Evolutionary conservation across 2,888 invertebrate genomes (phyloP), one percentile per base, ranked within the genome.

Genomic region (Lycocerus yunnanus): DNA sequence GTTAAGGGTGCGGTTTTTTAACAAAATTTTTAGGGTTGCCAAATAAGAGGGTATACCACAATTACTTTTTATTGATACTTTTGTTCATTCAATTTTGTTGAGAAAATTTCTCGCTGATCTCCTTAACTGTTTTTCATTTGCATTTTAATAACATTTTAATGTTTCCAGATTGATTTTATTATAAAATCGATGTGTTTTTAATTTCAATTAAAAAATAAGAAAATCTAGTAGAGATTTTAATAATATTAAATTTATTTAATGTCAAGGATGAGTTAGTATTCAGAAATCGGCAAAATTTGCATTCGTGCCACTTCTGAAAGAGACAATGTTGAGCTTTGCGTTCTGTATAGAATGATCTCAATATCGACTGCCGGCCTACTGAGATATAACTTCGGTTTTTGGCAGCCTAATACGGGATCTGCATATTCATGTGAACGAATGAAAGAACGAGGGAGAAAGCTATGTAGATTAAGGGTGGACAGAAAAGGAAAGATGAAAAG

Each of bases 341-440:
- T 70, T 75, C 76, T 73, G 73, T 73, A 76, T 74, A 74, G 74
- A 76, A 79, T 78, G 78, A 79, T 82, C 82, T 82, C 83, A 82
- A 83, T 83, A 83, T 83, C 83, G 83, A 82, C 81, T 82, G 81
- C 78, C 80, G 78, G 77, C 80, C 83, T 81, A 80, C 81, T 80
- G 83, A 84, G 83, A 83, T 83, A 84, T 83, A 84, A 84, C 84
- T 85, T 86, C 83, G 85, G 86, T 86, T 85, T 86, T 86, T 86
- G 85, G 85, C 85, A 84, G 84, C 84, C 84, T 85, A 86, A 86
- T 85, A 81, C 85, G 81, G 85, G 85, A 85, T 86, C 85, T 86
- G 85, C 86, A 86, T 86, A 86, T 86, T 86, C 85, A 86, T 85
- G 83, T 80, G 81, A 81, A 81, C 82, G 82, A 83, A 82, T 83